These are phyloP conservation scores for Apotomis turbidana DNA, from an alignment of 2,888 invertebrate genomes.

Conservation along the genomic window DNA sequence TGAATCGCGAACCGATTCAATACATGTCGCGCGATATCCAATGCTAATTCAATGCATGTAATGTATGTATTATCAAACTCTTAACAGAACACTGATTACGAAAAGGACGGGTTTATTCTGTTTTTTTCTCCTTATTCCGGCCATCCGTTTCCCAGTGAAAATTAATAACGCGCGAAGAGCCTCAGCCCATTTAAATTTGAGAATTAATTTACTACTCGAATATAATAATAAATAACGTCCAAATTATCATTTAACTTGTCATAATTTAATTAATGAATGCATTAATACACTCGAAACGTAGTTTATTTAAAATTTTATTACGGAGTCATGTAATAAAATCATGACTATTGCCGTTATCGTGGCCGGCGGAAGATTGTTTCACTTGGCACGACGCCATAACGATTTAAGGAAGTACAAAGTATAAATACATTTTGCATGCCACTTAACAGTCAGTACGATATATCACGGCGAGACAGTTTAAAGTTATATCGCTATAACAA, in stretches of 20 bases:
- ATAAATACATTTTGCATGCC: conserved; percentile 82
- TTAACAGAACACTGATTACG: no score
- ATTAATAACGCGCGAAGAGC: conserved; percentile 18
- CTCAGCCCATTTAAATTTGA: conserved; percentile 17
- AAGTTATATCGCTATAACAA: conserved; percentile 57
- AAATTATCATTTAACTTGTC: conserved; percentile 38
- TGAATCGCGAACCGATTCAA: no score
- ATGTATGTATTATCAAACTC: no score
- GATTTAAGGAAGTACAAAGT: conserved; percentile 79
- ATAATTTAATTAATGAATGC: conserved; percentile 44
- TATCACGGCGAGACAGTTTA: conserved; percentile 68
- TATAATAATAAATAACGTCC: conserved; percentile 15
- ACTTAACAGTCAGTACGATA: conserved; percentile 77
- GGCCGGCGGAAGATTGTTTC: conserved; percentile 78
- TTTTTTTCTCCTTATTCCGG: not conserved
- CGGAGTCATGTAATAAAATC: conserved; percentile 73
- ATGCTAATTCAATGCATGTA: no score
- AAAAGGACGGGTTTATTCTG: no score
- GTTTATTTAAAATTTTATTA: conserved; percentile 67
- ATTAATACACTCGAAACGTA: conserved; percentile 53
- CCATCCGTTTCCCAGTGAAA: conserved; percentile 12
- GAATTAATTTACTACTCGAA: conserved; percentile 24
- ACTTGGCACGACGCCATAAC: conserved; percentile 80
- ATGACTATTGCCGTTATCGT: conserved; percentile 70
- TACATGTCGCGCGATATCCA: no score